A percentile compares a stretch with the other conserved stretches of the same genome.
Evolutionary conservation across 2,888 invertebrate species (phyloP).

Genomic region (Schizotus pectinicornis): DNA sequence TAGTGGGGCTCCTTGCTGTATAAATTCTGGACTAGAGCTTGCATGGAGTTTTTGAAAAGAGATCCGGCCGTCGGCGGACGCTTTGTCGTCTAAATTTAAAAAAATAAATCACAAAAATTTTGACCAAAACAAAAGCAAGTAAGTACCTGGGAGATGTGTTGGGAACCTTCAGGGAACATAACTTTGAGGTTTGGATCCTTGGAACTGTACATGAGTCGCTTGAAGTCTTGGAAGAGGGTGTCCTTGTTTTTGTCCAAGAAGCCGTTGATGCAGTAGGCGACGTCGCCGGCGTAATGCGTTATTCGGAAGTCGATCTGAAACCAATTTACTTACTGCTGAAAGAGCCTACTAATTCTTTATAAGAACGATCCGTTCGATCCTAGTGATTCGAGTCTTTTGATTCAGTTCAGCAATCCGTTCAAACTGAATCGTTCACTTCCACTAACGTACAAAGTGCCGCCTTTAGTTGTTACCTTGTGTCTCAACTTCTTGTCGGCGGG

Average conservation of each 20-base stretch:
- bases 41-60: slow-evolving; percentile 94
- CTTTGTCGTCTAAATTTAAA: slow-evolving; percentile 84
- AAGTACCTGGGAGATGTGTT: slow-evolving; percentile 80
- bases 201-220: slow-evolving; percentile 87
- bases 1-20: slow-evolving; percentile 95
- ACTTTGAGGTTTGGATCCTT: slow-evolving; percentile 74
- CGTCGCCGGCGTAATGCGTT: slow-evolving; percentile 96
- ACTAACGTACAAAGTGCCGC: too few relatives aligned
- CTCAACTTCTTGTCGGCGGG: slow-evolving; percentile 81
- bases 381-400: too few relatives aligned
- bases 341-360: too few relatives aligned
- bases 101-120: slow-evolving; percentile 7
- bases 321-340: too few relatives aligned
- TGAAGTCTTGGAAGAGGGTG: slow-evolving; percentile 95
- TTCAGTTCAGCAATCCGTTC: too few relatives aligned
- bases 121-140: neutral
- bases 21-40: slow-evolving; percentile 85
- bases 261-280: slow-evolving; percentile 86
- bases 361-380: too few relatives aligned
- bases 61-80: slow-evolving; percentile 94
- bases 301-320: slow-evolving; percentile 72
- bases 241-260: slow-evolving; percentile 99
- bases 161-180: slow-evolving; percentile 98
- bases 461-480: slow-evolving; percentile 74
- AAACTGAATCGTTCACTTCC: too few relatives aligned